Evolutionary conservation across 1,140 invertebrate genomes (phyloP).

Genomic region (Sitobion miscanthi): DNA sequence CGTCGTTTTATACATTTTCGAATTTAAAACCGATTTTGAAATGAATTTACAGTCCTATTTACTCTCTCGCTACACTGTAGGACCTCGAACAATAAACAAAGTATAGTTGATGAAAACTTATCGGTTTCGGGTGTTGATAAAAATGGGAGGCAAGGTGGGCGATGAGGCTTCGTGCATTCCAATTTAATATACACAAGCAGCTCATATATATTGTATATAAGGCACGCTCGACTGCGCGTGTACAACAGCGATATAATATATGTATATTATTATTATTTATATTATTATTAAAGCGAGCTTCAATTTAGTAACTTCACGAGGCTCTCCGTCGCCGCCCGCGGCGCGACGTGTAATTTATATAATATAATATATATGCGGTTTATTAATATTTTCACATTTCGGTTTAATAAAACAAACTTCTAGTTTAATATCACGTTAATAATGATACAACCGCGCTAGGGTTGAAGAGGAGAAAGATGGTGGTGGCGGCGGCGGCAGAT

Average conservation of each 20-base stretch:
- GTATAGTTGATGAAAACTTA: background rate
- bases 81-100: background rate
- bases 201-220: background rate
- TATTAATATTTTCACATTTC: conserved; percentile 22
- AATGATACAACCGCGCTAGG: background rate
- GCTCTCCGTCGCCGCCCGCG: background rate
- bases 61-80: background rate
- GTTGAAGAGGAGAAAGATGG: background rate
- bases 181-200: background rate
- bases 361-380: background rate
- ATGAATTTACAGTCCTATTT: background rate
- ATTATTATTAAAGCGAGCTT: background rate
- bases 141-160: background rate
- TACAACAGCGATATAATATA: background rate
- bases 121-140: background rate
- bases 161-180: background rate
- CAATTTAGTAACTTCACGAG: background rate
- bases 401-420: conserved; percentile 35
- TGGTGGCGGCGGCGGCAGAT: background rate
- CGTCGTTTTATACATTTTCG: background rate
- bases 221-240: background rate
- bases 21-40: no score
- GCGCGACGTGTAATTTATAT: background rate
- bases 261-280: conserved; percentile 7
- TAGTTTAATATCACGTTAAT: background rate